phyloP scores from a whole-genome alignment of 1,140 invertebrate genomes.

The Eriocheir sinensis region DNA sequence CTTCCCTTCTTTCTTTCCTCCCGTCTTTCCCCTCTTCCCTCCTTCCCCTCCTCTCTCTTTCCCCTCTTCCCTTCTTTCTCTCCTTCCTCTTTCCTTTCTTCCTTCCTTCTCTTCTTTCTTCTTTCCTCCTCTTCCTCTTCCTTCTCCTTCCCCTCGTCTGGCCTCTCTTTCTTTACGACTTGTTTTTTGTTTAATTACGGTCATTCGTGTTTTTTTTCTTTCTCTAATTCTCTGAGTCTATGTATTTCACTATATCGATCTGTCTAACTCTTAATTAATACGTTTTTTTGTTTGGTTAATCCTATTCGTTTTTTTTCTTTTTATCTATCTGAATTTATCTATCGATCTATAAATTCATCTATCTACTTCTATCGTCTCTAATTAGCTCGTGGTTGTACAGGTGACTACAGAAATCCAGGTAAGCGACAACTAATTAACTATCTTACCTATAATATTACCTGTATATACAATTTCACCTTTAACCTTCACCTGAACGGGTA shows the following conservation, averaged over 20 bases:
- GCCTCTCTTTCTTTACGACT: not conserved
- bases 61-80: slow-evolving; percentile 31
- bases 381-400: too few relatives aligned
- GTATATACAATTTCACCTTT: too few relatives aligned
- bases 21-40: not conserved
- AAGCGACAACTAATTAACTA: too few relatives aligned
- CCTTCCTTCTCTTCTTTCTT: not conserved
- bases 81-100: not conserved
- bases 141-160: not conserved
- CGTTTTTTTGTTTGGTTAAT: not conserved
- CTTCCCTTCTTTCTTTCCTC: not conserved
- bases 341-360: not conserved
- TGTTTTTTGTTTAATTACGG: not conserved
- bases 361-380: not conserved
- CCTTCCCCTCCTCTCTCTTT: too few relatives aligned
- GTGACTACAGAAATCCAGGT: too few relatives aligned
- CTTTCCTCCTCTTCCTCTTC: not conserved
- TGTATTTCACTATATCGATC: not conserved
- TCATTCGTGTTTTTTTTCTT: not conserved
- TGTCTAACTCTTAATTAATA: not conserved
- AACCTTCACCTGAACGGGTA: too few relatives aligned
- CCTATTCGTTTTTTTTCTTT: not conserved
- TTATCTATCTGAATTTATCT: not conserved
- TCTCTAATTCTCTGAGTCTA: not conserved
- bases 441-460: too few relatives aligned